phyloP scores from a whole-genome alignment of 2,888 invertebrate genomes.

The Seira musarum region DNA sequence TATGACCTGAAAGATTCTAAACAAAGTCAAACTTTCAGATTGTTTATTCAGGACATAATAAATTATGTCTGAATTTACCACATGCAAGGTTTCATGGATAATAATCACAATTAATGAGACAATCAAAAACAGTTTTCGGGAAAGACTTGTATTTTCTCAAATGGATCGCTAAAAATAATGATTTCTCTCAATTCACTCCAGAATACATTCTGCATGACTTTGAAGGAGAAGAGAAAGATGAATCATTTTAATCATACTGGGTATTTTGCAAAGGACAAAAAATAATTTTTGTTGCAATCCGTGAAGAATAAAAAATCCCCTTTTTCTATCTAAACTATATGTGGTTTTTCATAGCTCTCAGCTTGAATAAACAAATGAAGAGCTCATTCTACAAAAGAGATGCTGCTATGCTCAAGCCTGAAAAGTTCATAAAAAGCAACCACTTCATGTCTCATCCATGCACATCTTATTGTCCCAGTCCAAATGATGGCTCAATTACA shows the following conservation, averaged over 20 bases:
- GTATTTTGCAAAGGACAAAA: too few species aligned
- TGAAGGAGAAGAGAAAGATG: too few species aligned
- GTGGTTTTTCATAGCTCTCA: background rate
- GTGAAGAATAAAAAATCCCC: background rate
- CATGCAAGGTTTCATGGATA: background rate
- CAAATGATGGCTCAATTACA: conserved; percentile 8
- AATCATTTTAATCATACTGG: too few species aligned
- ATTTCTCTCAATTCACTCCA: too few species aligned
- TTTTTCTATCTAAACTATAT: background rate
- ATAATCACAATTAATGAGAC: background rate
- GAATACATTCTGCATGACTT: too few species aligned
- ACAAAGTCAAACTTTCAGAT: background rate
- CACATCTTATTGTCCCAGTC: conserved; percentile 3
- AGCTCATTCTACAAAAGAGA: conserved; percentile 18
- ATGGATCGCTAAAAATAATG: too few species aligned
- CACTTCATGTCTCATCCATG: conserved; percentile 30
- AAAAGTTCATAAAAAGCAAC: conserved; percentile 14
- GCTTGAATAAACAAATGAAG: conserved; percentile 25
- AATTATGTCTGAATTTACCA: background rate
- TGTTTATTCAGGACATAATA: background rate
- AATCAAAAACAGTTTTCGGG: too few species aligned
- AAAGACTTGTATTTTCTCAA: too few species aligned
- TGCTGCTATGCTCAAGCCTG: background rate
- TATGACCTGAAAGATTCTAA: background rate
- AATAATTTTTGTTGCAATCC: too few species aligned